Evolutionary conservation across 2,797 vertebrate genomes (phyloP).

Genomic region (Acanthis flammea): DNA sequence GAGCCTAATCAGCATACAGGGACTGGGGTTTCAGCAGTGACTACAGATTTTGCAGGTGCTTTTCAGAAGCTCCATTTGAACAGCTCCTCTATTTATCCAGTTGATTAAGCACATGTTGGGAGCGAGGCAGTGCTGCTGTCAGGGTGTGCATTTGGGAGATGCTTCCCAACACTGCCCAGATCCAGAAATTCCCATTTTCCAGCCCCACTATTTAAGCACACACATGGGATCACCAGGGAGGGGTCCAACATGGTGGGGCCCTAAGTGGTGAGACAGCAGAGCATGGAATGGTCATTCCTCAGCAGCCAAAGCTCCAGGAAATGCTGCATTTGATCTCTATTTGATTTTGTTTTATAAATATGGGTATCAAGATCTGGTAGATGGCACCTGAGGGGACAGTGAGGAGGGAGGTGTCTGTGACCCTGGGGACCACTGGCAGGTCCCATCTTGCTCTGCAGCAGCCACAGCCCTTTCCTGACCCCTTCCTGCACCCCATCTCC

Average conservation of each 20-base stretch:
- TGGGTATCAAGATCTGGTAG: fast-evolving
- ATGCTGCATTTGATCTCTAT: fast-evolving
- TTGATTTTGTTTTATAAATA: neutral
- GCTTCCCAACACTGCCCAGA: neutral
- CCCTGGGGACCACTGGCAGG: neutral
- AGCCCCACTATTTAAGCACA: fast-evolving
- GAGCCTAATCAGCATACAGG: conserved; percentile 26
- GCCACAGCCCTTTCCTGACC: neutral
- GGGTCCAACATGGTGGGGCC: fast-evolving
- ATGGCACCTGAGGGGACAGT: neutral
- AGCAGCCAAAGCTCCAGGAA: neutral
- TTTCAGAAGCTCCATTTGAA: neutral
- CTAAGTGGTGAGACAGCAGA: fast-evolving
- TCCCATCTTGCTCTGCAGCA: neutral
- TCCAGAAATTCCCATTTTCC: neutral
- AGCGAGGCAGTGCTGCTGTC: neutral
- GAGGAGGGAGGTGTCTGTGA: neutral
- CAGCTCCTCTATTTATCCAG: neutral
- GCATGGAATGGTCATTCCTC: fast-evolving
- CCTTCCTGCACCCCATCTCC: neutral
- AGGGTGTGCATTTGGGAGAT: neutral
- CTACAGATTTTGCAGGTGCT: conserved; percentile 49
- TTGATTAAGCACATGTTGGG: neutral
- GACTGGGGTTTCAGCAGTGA: neutral
- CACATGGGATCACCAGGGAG: fast-evolving